Conservation (phyloP, 2,797 vertebrate genomes). For the Enteromius afrohamiltoni region DNA sequence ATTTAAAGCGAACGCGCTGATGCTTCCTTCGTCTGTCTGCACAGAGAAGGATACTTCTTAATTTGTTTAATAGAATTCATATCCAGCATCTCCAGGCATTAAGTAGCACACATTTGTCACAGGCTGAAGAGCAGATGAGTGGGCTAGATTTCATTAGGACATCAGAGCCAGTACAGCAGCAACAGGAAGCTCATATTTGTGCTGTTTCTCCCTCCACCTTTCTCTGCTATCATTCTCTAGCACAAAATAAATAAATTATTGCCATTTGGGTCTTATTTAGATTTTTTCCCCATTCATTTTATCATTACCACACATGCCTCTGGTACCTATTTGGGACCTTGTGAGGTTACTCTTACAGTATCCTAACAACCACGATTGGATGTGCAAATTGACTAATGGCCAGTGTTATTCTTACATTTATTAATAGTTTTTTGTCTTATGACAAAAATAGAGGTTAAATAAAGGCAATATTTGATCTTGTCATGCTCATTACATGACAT, state of each 20-base stretch:
- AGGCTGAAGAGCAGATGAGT: conserved; percentile 75
- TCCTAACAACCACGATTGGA: conserved; percentile 77
- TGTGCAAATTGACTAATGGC: conserved; percentile 73
- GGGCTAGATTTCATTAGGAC: conserved; percentile 78
- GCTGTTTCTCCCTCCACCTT: conserved; percentile 52
- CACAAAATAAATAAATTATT: conserved; percentile 57
- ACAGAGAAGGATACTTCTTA: conserved; percentile 73
- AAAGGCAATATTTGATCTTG: neutral
- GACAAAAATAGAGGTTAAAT: neutral
- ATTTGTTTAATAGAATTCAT: conserved; percentile 82
- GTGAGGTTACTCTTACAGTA: conserved; percentile 69
- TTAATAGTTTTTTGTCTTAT: neutral
- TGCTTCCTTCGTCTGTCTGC: conserved; percentile 64
- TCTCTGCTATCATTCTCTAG: neutral
- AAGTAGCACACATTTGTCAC: conserved; percentile 76
- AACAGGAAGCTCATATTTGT: conserved; percentile 19
- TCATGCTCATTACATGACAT: neutral
- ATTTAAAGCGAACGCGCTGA: conserved; percentile 62
- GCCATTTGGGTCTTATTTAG: conserved; percentile 64
- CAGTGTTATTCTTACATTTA: neutral
- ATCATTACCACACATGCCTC: conserved; percentile 76
- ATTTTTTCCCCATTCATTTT: conserved; percentile 70
- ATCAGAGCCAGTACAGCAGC: conserved; percentile 65
- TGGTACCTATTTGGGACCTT: conserved; percentile 70
- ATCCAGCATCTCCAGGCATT: conserved; percentile 76